These are phyloP conservation scores for Cyprinodon variegatus DNA, from an alignment of 2,113 vertebrate genomes.

Conservation along the genomic window DNA sequence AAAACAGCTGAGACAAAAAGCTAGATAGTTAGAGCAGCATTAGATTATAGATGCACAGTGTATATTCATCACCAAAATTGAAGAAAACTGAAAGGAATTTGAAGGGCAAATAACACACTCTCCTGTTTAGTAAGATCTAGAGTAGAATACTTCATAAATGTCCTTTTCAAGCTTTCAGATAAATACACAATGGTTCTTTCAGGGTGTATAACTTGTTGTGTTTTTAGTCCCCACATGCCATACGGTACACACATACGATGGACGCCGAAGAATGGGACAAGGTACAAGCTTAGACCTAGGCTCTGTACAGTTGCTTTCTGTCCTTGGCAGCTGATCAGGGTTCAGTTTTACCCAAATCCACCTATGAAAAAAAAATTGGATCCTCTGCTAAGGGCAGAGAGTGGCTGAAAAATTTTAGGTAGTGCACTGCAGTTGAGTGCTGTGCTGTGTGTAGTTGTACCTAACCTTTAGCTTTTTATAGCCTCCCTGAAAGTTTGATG, in stretches of 20 bases:
- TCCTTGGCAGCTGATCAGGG: slow-evolving; percentile 56
- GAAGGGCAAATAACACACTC: not conserved
- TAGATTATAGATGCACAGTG: slow-evolving; percentile 14
- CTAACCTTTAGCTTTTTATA: slow-evolving; percentile 76
- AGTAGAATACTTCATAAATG: not conserved
- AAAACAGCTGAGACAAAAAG: slow-evolving; percentile 36
- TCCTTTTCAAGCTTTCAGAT: slow-evolving; percentile 12
- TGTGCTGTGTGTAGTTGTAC: slow-evolving; percentile 76
- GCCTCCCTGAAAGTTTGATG: slow-evolving; percentile 68
- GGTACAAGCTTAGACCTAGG: slow-evolving; percentile 74
- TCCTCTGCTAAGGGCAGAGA: slow-evolving; percentile 57
- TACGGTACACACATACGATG: slow-evolving; percentile 79
- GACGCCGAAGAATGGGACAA: slow-evolving; percentile 77
- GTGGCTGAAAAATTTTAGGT: slow-evolving; percentile 46
- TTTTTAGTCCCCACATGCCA: slow-evolving; percentile 79
- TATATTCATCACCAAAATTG: slow-evolving; percentile 18
- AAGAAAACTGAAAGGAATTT: slow-evolving; percentile 8
- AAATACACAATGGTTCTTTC: slow-evolving; percentile 49
- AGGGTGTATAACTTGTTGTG: slow-evolving; percentile 74
- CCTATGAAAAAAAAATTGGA: slow-evolving; percentile 15
- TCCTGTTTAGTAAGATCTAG: too few species aligned
- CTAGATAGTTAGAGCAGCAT: slow-evolving; percentile 18
- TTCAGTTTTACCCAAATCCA: slow-evolving; percentile 11
- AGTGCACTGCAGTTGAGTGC: slow-evolving; percentile 67
- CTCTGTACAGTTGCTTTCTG: slow-evolving; percentile 50